Evolutionary conservation across 92 coral and sea anemone species (phyloP), one percentile per base, ranked within the genome.

Genomic region (Porites evermanni): DNA sequence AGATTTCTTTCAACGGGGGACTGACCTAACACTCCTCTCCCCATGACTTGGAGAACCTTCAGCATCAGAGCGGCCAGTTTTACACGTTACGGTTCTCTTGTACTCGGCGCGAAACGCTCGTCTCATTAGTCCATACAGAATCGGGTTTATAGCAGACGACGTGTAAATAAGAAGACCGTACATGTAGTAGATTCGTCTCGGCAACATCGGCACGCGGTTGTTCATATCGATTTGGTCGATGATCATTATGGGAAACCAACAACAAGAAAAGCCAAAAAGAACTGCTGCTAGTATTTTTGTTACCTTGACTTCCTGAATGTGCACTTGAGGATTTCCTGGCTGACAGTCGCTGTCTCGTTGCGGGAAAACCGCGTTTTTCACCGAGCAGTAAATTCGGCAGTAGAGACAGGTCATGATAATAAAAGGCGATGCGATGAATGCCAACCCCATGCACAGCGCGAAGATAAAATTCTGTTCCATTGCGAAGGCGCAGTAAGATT

Each of bases 191-290:
- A 80, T 67, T 52, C 26, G 54, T 1, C 77, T 53, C n/a, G 76
- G 77, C 8, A 80, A 53, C 67, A 70, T 52, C n/a, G 84, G 85
- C 24, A 29, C 85, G 2, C 67, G 75, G 61, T 53, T 80, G 67
- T 12, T 80, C 29, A 80, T 67, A 54, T 80, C 85, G 76, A 80
- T 23, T 26, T 80, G 76, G 29, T 80, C 85, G 56, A 80, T 80
- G 24, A 53, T n/a, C 76, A 80, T 21, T 2, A 80, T 68, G 20
- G 85, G 85, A 70, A 66, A 5, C 84, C 84, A 80, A 76, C 82
- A 78, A 51, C 54, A 19, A 1, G 82, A 78, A 38, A 78, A 78
- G 12, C 82, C 82, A 78, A 78, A 13, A n/a, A 78, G 70, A 21
- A 78, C 82, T 8, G 72, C 72, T 9, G 32, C 82, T 32, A 78